A percentile compares a stretch with the other conserved stretches of the same genome.
Evolutionary conservation across 2,888 invertebrate genomes (phyloP).

Genomic region (Pyralis farinalis): DNA sequence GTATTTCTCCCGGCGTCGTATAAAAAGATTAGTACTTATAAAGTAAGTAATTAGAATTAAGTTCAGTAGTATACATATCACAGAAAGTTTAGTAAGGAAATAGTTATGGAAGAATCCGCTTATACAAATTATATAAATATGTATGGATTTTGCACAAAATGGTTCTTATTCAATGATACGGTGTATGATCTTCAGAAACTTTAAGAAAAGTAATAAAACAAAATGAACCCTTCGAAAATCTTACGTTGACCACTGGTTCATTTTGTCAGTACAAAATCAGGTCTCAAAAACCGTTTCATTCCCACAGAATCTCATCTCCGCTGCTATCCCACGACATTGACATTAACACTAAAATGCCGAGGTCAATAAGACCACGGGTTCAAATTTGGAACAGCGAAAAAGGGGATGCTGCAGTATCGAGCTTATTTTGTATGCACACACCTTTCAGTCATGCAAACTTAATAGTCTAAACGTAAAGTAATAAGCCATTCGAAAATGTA

Average conservation of each 20-base stretch:
- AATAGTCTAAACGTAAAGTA: slow-evolving; percentile 1
- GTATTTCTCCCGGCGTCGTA: too few relatives aligned
- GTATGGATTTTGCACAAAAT: too few relatives aligned
- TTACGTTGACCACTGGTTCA: slow-evolving; percentile 2
- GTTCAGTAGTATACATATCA: too few relatives aligned
- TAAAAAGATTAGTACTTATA: too few relatives aligned
- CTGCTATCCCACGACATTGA: slow-evolving; percentile 63
- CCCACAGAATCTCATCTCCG: slow-evolving; percentile 61
- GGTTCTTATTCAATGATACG: too few relatives aligned
- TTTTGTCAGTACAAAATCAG: slow-evolving; percentile 7
- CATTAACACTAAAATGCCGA: slow-evolving; percentile 48
- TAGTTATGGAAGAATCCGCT: too few relatives aligned
- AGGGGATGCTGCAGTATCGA: slow-evolving; percentile 68
- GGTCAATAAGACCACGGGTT: slow-evolving; percentile 69
- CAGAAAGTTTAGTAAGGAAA: too few relatives aligned
- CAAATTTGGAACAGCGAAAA: slow-evolving; percentile 49
- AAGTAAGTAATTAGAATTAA: too few relatives aligned
- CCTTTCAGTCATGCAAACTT: slow-evolving; percentile 52
- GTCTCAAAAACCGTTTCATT: slow-evolving; percentile 27
- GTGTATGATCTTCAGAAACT: too few relatives aligned
- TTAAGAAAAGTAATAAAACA: too few relatives aligned
- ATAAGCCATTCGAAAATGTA: slow-evolving; percentile 23
- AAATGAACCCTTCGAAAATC: slow-evolving; percentile 9
- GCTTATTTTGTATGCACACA: slow-evolving; percentile 74
- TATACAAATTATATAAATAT: too few relatives aligned